phyloP scores from a whole-genome alignment of 2,888 invertebrate genomes.

The Thymelicus sylvestris region DNA sequence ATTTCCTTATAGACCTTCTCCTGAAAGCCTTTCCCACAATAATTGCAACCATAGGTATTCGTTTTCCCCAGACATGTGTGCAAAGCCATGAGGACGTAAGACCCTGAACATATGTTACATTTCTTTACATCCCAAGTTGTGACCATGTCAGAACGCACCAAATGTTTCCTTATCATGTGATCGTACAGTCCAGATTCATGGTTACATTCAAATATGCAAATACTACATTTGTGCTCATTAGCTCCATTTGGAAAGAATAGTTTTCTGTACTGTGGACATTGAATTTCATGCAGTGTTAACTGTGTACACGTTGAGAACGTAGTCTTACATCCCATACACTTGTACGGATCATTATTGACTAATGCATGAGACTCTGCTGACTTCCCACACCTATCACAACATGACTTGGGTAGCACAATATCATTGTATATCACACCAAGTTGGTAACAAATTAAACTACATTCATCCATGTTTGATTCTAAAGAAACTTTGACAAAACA shows the following conservation, averaged over 20 bases:
- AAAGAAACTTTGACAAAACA: slow-evolving; percentile 30
- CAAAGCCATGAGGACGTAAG: slow-evolving; percentile 34
- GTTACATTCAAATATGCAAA: too few relatives aligned
- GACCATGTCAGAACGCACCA: slow-evolving; percentile 55
- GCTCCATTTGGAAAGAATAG: too few relatives aligned
- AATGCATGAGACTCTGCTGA: slow-evolving; percentile 30
- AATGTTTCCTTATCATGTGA: background rate
- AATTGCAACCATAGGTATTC: too few relatives aligned
- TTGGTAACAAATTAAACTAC: slow-evolving; percentile 43
- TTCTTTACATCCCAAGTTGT: background rate
- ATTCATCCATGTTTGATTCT: slow-evolving; percentile 44
- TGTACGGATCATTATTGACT: slow-evolving; percentile 35
- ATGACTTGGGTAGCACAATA: slow-evolving; percentile 17
- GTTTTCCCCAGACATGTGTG: slow-evolving; percentile 49
- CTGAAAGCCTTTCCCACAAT: too few relatives aligned
- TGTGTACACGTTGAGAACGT: too few relatives aligned
- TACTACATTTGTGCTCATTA: too few relatives aligned
- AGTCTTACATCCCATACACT: slow-evolving; percentile 44
- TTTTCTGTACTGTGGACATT: too few relatives aligned
- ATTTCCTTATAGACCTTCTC: too few relatives aligned
- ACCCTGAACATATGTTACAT: slow-evolving; percentile 40
- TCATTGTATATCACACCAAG: rapidly evolving
- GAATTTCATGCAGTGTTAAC: too few relatives aligned
- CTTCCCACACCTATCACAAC: slow-evolving; percentile 49
- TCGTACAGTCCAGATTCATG: slow-evolving; percentile 26